Evolutionary conservation across 2,888 invertebrate genomes (phyloP).

Genomic region (Candidula unifasciata): DNA sequence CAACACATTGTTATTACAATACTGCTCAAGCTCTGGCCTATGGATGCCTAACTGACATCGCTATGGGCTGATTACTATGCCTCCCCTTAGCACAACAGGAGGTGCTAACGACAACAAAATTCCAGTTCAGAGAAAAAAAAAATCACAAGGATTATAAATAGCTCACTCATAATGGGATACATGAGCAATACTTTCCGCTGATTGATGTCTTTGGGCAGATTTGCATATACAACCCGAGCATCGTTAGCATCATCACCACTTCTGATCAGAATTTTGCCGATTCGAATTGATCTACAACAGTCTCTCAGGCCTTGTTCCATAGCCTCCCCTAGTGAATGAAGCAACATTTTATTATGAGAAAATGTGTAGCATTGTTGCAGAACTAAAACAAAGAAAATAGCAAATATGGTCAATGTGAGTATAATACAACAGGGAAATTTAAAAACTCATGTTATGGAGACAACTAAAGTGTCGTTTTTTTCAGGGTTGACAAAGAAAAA

Average conservation of each 20-base stretch:
- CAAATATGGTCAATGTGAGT: not conserved
- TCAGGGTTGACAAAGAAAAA: too few relatives aligned
- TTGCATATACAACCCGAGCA: slow-evolving; percentile 95
- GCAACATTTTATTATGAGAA: not conserved
- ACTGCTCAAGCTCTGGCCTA: too few relatives aligned
- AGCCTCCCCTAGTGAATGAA: slow-evolving; percentile 83
- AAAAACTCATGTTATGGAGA: too few relatives aligned
- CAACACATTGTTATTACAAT: too few relatives aligned
- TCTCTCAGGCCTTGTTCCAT: slow-evolving; percentile 91
- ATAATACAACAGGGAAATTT: not conserved
- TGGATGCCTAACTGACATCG: too few relatives aligned
- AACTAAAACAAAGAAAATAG: not conserved
- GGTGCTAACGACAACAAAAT: too few relatives aligned
- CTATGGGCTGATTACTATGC: too few relatives aligned
- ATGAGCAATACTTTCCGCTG: slow-evolving; percentile 92
- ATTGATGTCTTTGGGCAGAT: slow-evolving; percentile 96
- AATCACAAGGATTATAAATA: not conserved
- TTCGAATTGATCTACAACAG: slow-evolving; percentile 98
- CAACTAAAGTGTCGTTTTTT: too few relatives aligned
- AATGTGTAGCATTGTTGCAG: too few relatives aligned
- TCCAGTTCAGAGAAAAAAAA: too few relatives aligned
- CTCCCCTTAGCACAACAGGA: too few relatives aligned
- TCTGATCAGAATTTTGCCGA: slow-evolving; percentile 98
- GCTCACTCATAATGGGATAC: slow-evolving; percentile 97
- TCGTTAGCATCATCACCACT: slow-evolving; percentile 97